phyloP scores from a whole-genome alignment of 2,113 vertebrate genomes.

The Calidris pugnax region DNA sequence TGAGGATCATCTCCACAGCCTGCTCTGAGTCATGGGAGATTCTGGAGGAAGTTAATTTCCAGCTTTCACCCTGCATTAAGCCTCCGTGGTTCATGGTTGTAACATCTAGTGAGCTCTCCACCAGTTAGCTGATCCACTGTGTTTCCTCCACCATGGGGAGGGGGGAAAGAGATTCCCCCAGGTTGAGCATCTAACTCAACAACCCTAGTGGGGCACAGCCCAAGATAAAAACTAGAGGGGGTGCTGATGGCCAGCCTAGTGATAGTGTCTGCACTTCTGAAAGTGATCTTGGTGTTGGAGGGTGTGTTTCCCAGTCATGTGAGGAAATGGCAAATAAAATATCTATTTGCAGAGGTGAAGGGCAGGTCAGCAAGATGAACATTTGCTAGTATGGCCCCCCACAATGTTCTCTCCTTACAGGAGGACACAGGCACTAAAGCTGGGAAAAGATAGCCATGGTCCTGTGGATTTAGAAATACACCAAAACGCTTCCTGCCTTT shows the following conservation, averaged over 20 bases:
- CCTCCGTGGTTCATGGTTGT: not conserved
- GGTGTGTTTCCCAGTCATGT: not conserved
- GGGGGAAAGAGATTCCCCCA: not conserved
- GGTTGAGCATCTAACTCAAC: not conserved
- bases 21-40: not conserved
- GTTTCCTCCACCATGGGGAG: not conserved
- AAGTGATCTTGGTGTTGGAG: not conserved
- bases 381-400: not conserved
- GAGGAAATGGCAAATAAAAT: conserved; percentile 33
- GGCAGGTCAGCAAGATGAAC: not conserved
- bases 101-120: not conserved
- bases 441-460: not conserved
- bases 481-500: not conserved
- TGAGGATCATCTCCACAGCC: not conserved
- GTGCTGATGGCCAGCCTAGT: not conserved
- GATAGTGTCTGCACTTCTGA: not conserved
- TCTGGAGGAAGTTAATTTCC: not conserved
- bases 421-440: not conserved
- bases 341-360: conserved; percentile 4
- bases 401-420: not conserved
- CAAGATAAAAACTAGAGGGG: conserved; percentile 8
- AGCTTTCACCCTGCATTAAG: not conserved
- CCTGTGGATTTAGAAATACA: not conserved
- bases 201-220: not conserved
- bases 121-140: not conserved